Conservation (phyloP, 2,113 vertebrate species). For the Pitta sordida region DNA sequence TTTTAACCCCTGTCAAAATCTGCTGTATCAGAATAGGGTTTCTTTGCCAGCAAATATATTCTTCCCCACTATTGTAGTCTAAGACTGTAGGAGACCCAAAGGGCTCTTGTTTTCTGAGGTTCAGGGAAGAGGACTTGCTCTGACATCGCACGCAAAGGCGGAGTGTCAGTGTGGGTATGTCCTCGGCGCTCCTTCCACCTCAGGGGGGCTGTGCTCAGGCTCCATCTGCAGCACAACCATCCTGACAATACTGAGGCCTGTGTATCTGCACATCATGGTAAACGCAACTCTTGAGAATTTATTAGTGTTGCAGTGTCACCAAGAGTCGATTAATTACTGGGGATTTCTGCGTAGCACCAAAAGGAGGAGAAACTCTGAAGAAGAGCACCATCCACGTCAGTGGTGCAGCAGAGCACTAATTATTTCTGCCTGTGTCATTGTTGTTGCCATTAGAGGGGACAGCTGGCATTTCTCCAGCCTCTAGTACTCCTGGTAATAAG, state of each 20-base stretch:
- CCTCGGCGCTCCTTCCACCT: accelerated
- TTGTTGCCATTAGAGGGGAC: constrained; percentile 12
- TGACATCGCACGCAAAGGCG: neutral
- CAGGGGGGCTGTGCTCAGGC: neutral
- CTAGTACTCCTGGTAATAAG: constrained; percentile 2
- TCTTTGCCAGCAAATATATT: neutral
- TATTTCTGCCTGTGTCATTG: constrained; percentile 6
- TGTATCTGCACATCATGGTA: neutral
- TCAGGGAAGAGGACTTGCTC: neutral
- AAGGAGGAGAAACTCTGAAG: constrained; percentile 9
- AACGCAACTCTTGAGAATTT: neutral
- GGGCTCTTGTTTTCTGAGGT: neutral
- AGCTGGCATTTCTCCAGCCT: constrained; percentile 31
- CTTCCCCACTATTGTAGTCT: neutral
- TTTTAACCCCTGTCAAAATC: neutral
- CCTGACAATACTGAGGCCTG: neutral
- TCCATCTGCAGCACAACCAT: neutral
- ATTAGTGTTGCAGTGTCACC: neutral
- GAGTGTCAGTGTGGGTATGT: accelerated
- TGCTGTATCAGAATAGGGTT: neutral
- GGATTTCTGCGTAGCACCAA: neutral
- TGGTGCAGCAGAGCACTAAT: neutral
- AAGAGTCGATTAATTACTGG: constrained; percentile 2
- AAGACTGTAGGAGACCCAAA: neutral
- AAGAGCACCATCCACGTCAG: neutral